phyloP scores from a whole-genome alignment of 2,888 invertebrate genomes.

The Philereme vetulata region DNA sequence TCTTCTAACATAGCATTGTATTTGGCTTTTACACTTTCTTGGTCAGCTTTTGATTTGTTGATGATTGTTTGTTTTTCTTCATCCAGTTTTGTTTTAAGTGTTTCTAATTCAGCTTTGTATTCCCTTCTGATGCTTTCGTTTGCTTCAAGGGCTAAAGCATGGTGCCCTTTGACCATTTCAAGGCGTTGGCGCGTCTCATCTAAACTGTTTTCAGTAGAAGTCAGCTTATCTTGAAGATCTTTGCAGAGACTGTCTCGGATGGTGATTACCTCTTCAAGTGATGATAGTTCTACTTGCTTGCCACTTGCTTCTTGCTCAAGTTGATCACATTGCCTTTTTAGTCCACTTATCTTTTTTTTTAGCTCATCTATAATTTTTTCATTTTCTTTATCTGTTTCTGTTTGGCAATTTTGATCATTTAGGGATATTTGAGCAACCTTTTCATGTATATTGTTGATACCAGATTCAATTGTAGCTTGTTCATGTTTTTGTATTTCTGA shows the following conservation, averaged over 20 bases:
- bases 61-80: conserved; percentile 73
- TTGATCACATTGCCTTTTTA: conserved; percentile 66
- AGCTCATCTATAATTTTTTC: conserved; percentile 48
- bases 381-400: conserved; percentile 16
- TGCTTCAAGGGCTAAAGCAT: conserved; percentile 76
- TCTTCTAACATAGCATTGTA: conserved; percentile 63
- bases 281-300: conserved; percentile 71
- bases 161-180: conserved; percentile 80
- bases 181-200: conserved; percentile 73
- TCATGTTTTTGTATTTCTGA: conserved; percentile 48
- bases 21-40: conserved; percentile 65
- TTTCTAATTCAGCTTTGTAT: conserved; percentile 75
- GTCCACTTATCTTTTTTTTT: conserved; percentile 54
- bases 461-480: conserved; percentile 31
- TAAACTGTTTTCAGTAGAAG: conserved; percentile 60
- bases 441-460: conserved; percentile 44
- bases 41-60: conserved; percentile 64
- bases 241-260: conserved; percentile 75
- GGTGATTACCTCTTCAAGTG: conserved; percentile 72
- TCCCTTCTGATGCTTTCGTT: conserved; percentile 79
- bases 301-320: conserved; percentile 68
- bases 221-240: conserved; percentile 74
- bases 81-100: conserved; percentile 70
- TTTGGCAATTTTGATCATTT: conserved; percentile 25
- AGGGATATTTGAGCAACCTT: conserved; percentile 37